Evolutionary conservation across 1,140 invertebrate species (phyloP), one percentile per base, ranked within the genome.

Genomic region (Globodera ellingtonae): DNA sequence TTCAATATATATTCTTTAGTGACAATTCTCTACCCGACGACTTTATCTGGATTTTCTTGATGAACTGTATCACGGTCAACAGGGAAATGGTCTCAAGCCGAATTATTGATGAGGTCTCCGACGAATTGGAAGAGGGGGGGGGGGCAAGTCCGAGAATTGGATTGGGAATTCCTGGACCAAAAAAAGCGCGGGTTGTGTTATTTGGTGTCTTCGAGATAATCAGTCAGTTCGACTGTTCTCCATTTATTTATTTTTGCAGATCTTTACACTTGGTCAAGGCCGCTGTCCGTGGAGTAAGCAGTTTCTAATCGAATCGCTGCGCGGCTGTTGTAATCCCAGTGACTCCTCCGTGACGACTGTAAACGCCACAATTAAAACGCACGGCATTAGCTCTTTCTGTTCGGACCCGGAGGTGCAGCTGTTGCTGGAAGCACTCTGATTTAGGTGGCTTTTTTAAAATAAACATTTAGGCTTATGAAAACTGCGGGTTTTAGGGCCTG

Each of bases 221-320:
- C 13, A 65, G n/a, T 65, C 59, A 65, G n/a, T 15, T 15, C 13
- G 59, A 15, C 2, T 65, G n/a, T 65, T 65, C 44, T 72, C 50
- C 7, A 66, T 47, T 66, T 59, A 24, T 18, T 76, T 44, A 8
- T 21, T 8, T 44, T 78, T 70, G 15, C 24, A 80, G 79, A 73
- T 75, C 9, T 80, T 80, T 44, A 46, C 59, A 4, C 6, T 80
- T 35, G 79, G 72, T 46, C 79, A 80, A 50, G 69, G 74, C n/a
- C 79, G 52, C 9, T 80, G 79, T 46, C 79, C 79, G 7, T 80
- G 79, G 79, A 76, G 72, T 52, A 80, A 80, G 46, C 44, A 62
- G 15, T 80, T 80, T 15, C 56, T 80, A 7, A 62, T 80, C 7
- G 79, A 80, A 52, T 56, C 70, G 8, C n/a, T 75, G n/a, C 70